Evolutionary conservation across 2,888 invertebrate genomes (phyloP).

Genomic region (Papilio protenor): DNA sequence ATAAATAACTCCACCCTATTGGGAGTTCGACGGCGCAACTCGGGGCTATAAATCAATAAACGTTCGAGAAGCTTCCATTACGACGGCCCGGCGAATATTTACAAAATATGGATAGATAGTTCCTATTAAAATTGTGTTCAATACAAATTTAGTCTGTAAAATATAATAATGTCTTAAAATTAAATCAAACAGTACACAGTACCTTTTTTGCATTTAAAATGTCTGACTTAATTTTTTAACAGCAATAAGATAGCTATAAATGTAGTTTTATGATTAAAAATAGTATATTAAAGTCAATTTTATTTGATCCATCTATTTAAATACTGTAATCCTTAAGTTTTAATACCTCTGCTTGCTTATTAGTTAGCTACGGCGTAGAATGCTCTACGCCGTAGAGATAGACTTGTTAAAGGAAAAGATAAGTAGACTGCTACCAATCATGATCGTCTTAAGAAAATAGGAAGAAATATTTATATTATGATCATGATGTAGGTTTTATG

Average conservation of each 20-base stretch:
- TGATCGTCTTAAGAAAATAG: too few species aligned
- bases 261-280: too few species aligned
- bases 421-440: not conserved
- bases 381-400: not conserved
- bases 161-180: too few species aligned
- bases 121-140: not conserved
- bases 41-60: conserved; percentile 7
- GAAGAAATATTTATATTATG: too few species aligned
- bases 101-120: not conserved
- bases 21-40: conserved; percentile 1
- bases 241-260: too few species aligned
- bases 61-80: not conserved
- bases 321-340: not conserved
- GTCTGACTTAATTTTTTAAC: too few species aligned
- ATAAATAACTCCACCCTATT: conserved; percentile 15
- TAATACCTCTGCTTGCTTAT: not conserved
- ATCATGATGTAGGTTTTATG: too few species aligned
- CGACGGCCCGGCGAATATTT: not conserved
- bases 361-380: not conserved
- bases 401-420: not conserved
- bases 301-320: not conserved
- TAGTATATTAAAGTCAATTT: not conserved
- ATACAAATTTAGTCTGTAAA: too few species aligned
- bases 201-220: too few species aligned
- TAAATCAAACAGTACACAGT: too few species aligned